Percentiles rank a stretch among this genome's conserved stretches.
These are phyloP conservation scores for Grus americana DNA, from an alignment of 2,113 vertebrate genomes.

Conservation along the genomic window DNA sequence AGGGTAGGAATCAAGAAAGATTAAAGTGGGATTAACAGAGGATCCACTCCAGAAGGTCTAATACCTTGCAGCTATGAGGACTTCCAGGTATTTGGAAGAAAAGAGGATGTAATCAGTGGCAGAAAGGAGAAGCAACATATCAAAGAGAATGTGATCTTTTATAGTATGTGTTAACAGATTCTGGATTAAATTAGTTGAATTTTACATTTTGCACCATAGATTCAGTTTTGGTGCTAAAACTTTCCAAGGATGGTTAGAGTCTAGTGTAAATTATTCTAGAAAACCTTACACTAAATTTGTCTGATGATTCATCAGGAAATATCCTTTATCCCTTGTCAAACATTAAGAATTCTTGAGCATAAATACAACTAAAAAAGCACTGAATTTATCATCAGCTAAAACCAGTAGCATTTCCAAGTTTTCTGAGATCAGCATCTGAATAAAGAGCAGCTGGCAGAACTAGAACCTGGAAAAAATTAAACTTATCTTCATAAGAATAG, in stretches of 20 bases:
- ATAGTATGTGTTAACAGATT: neutral
- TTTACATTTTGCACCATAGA: neutral
- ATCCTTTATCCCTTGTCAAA: neutral
- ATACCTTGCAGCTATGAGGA: neutral
- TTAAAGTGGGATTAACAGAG: neutral
- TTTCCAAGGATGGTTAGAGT: neutral
- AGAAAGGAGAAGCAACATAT: neutral
- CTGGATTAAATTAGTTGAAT: neutral
- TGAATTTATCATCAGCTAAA: neutral
- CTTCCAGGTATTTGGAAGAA: neutral
- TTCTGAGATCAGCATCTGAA: neutral
- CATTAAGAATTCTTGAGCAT: neutral
- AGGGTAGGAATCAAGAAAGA: neutral
- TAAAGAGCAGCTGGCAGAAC: neutral
- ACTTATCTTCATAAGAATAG: neutral
- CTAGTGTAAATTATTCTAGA: neutral
- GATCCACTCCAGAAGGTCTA: neutral
- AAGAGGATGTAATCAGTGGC: neutral
- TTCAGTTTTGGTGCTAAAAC: neutral
- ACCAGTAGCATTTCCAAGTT: neutral
- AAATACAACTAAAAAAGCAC: neutral
- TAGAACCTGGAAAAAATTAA: neutral
- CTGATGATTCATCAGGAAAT: neutral
- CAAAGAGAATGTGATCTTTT: neutral
- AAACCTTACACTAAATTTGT: neutral